Percentiles rank a stretch among this genome's conserved stretches.
These are phyloP conservation scores for Chaetodon trifascialis DNA, from an alignment of 2,113 vertebrate genomes.

Conservation along the genomic window DNA sequence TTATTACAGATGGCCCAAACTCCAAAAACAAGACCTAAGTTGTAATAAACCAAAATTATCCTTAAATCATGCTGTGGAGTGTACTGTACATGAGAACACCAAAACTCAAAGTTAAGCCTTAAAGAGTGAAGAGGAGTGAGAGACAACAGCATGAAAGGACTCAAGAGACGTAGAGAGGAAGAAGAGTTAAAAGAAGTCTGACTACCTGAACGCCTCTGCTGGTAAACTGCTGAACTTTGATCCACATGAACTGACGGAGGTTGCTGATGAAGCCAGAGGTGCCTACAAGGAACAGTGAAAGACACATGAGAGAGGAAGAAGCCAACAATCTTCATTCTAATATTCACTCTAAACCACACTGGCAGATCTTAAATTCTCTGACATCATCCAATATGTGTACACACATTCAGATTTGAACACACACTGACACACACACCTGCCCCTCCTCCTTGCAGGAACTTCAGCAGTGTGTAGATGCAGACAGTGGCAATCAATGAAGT, in stretches of 20 bases:
- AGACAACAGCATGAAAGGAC: neutral
- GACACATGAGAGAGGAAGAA: neutral
- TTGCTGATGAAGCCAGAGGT: slow-evolving; percentile 83
- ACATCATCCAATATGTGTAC: neutral
- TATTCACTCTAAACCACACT: neutral
- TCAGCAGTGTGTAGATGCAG: slow-evolving; percentile 88
- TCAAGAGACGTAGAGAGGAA: neutral
- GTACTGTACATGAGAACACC: neutral
- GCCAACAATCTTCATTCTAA: neutral
- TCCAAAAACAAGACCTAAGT: neutral
- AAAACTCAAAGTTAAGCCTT: neutral
- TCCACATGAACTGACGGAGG: slow-evolving; percentile 92
- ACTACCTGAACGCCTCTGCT: slow-evolving; percentile 85
- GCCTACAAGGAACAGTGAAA: slow-evolving; percentile 17
- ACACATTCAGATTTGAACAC: neutral
- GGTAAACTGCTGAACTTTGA: slow-evolving; percentile 92
- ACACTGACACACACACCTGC: slow-evolving; percentile 77
- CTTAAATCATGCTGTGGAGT: neutral
- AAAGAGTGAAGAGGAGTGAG: too few species aligned
- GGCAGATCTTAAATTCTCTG: neutral
- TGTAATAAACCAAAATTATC: neutral
- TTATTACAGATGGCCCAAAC: neutral
- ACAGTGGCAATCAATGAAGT: slow-evolving; percentile 85
- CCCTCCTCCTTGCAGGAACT: slow-evolving; percentile 93
- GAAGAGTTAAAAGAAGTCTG: neutral